Evolutionary conservation across 2,797 vertebrate species (phyloP), one percentile per base, ranked within the genome.

Genomic region (Thalassophryne amazonica): DNA sequence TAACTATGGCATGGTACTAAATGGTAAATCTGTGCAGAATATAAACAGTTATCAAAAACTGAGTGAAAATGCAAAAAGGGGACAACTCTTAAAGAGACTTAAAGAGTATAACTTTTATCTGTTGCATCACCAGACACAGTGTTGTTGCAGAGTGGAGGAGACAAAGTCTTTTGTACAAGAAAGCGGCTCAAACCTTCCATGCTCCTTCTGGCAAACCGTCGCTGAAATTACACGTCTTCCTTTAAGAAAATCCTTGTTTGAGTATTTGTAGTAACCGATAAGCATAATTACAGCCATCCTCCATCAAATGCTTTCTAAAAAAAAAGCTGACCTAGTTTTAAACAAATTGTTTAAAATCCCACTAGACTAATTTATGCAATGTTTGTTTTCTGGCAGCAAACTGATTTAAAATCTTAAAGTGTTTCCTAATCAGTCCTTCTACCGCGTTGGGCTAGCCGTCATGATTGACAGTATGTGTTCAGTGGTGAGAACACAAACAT

Each of bases 381-480:
- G 55, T 48, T 51, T 71, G 52, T 24, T 66, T 58, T 61, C 60
- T 76, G 73, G 78, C 78, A 74, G 57, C 73, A 59, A 62, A 63
- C 77, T 69, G 80, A 78, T 76, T 80, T 67, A 74, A 81, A 77
- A 78, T 52, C 50, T 27, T 51, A 55, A 76, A 83, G 76, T 75
- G 83, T 70, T 74, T 77, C 30, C 74, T 86, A 86, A 87, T 86
- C 85, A 86, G 77, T 69, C 73, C 80, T 74, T 71, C 63, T 78
- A 73, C 78, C 75, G n/a, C n/a, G n/a, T 69, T 40, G 51, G 61
- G 69, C 76, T 82, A 81, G 85, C 81, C 72, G 69, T 73, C 72
- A 61, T 85, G 81, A 86, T 78, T 87, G 86, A 83, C 83, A 86
- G 70, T 64, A 66, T 78, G 63, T 85, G 74, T 74, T 83, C 72